Percentiles rank a stretch among this genome's conserved stretches.
These are phyloP conservation scores for Mystacornis crossleyi DNA, from an alignment of 2,113 vertebrate species.

Conservation along the genomic window DNA sequence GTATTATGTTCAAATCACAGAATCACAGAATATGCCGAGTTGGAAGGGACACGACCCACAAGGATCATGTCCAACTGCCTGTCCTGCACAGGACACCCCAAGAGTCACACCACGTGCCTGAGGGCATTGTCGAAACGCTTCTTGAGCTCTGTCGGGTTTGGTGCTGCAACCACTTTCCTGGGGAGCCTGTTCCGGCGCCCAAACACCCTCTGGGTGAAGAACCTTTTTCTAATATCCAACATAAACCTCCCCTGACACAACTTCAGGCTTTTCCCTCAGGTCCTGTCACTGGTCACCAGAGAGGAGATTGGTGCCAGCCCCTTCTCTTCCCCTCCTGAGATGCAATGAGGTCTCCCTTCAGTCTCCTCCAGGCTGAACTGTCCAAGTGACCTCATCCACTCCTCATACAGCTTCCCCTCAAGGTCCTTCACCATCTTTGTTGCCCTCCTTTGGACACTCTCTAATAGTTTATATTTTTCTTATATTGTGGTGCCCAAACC, in stretches of 20 bases:
- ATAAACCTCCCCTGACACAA: neutral
- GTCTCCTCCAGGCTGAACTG: neutral
- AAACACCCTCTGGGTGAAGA: neutral
- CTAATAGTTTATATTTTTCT: neutral
- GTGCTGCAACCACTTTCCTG: neutral
- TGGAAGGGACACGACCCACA: neutral
- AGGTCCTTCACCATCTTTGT: neutral
- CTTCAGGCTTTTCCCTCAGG: neutral
- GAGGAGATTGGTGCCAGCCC: neutral
- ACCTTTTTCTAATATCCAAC: neutral
- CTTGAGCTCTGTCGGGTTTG: neutral
- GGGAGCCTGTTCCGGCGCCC: neutral
- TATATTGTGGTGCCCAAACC: neutral
- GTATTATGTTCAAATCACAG: neutral
- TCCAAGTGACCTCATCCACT: neutral
- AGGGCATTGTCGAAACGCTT: accelerated
- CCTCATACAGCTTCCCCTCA: accelerated
- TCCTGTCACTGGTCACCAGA: neutral
- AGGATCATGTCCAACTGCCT: neutral
- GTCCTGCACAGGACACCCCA: neutral
- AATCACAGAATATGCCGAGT: neutral
- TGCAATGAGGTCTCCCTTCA: neutral
- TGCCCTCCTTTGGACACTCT: neutral
- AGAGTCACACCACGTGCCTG: neutral
- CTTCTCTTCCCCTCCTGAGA: neutral